Base-by-base conservation (phyloP, 2,797 vertebrate genomes). In the Ciconia nigra region DNA sequence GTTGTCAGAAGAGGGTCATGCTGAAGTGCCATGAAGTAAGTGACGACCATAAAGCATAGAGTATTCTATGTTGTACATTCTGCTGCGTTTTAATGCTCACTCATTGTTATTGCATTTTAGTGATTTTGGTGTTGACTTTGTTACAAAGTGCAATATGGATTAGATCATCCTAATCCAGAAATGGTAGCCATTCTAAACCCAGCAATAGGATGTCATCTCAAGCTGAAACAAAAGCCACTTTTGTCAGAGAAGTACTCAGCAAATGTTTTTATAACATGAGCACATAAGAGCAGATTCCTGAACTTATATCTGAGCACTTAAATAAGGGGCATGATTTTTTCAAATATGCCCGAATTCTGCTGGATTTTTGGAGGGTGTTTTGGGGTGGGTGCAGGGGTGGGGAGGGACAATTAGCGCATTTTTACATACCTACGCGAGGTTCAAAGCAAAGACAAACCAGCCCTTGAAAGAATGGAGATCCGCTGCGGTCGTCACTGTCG, bases 1-100 rank as follows among this genome's bases (percentile, higher is more conserved):
- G 97, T 96, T 94, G 89, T 96, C 97, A 97, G 98, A 98, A 97
- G 98, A 98, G 94, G 94, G 97, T 96, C 97, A 5, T 96, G 96
- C 96, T 98, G 97, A 97, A 87, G 80, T 97, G 87, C 95, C 80
- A 26, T 35, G 94, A 98, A 96, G 97, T 98, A 98, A 98, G 98
- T 98, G 97, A 88, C 11, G 0, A 84, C 81, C 74, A 79, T 52
- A 84, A 91, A 81, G 31, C 71, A 49, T n/a, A 58, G 59, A 47
- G 10, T 95, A 47, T 61, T 89, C 67, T 71, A 0, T 79, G 87
- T 69, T 85, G 93, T 96, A 62, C 91, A 61, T 94, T 70, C 95
- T 97, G 80, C 87, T 95, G 21, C 52, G 83, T 88, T 83, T 72
- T 69, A 78, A 84, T 71, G 57, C 87, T 93, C 72, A 65, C 87